A percentile compares a stretch with the other conserved stretches of the same genome.
Evolutionary conservation across 2,888 invertebrate genomes (phyloP).

Genomic region (Conchocele bisecta): DNA sequence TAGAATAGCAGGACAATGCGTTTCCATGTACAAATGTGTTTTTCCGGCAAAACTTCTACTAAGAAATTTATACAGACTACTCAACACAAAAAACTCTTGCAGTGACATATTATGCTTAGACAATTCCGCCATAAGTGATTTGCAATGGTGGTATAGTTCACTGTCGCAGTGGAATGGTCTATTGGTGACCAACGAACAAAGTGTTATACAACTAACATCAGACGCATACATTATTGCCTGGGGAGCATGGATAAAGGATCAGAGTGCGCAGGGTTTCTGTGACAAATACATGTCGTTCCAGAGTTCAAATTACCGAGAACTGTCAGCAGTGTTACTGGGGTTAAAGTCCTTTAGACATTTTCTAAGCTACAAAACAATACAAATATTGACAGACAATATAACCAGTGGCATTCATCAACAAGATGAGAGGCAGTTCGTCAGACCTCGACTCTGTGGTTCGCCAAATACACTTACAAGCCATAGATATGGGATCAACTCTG

Average conservation of each 20-base stretch:
- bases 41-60: constrained; percentile 19
- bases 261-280: too few relatives aligned
- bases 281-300: too few relatives aligned
- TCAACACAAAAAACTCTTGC: constrained; percentile 5
- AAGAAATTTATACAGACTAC: constrained; percentile 13
- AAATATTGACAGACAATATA: constrained; percentile 9
- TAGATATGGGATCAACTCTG: background rate
- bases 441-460: too few relatives aligned
- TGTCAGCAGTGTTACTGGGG: constrained; percentile 2
- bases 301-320: constrained; percentile 9
- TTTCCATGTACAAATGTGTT: too few relatives aligned
- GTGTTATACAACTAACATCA: constrained; percentile 15
- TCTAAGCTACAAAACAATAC: background rate
- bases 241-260: constrained; percentile 22
- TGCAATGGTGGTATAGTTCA: constrained; percentile 21
- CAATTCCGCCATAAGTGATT: background rate
- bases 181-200: background rate
- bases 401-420: too few relatives aligned
- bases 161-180: constrained; percentile 1
- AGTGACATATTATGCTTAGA: constrained; percentile 9
- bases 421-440: too few relatives aligned
- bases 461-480: constrained; percentile 5
- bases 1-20: too few relatives aligned
- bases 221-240: constrained; percentile 3
- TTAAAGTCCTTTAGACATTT: background rate